These are phyloP conservation scores for Sebastes kiyomatsui DNA, from an alignment of 2,797 vertebrate species.

Conservation along the genomic window DNA sequence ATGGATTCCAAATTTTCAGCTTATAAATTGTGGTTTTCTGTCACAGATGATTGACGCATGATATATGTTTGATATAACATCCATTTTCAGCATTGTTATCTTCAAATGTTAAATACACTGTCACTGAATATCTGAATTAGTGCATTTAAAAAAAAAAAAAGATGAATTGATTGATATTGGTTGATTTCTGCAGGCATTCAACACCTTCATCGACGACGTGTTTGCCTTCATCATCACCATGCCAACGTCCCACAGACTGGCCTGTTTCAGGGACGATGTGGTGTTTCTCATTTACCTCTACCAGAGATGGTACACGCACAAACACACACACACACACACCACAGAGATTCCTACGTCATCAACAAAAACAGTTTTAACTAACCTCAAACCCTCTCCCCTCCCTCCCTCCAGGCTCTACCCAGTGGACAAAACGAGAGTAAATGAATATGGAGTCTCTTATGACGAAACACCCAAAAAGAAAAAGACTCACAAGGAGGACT, in stretches of 20 bases:
- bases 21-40: background rate
- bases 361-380: background rate
- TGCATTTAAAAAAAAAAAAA: background rate
- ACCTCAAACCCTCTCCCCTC: background rate
- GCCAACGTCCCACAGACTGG: slow-evolving; percentile 97
- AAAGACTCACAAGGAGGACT: slow-evolving; percentile 88
- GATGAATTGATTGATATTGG: background rate
- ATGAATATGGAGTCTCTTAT: slow-evolving; percentile 95
- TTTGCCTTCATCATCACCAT: slow-evolving; percentile 99
- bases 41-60: background rate
- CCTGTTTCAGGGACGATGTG: slow-evolving; percentile 97
- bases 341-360: background rate
- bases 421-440: slow-evolving; percentile 96
- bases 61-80: background rate
- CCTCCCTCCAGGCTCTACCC: slow-evolving; percentile 94
- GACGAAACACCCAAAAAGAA: slow-evolving; percentile 86
- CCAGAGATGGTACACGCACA: slow-evolving; percentile 91
- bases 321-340: background rate
- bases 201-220: slow-evolving; percentile 99
- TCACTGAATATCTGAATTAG: background rate
- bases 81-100: background rate
- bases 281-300: slow-evolving; percentile 98
- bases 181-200: slow-evolving; percentile 88
- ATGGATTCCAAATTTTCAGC: too few relatives aligned
- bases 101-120: background rate